Base-by-base conservation (phyloP, 2,888 invertebrate species). In the Drosophila maculinotata region DNA sequence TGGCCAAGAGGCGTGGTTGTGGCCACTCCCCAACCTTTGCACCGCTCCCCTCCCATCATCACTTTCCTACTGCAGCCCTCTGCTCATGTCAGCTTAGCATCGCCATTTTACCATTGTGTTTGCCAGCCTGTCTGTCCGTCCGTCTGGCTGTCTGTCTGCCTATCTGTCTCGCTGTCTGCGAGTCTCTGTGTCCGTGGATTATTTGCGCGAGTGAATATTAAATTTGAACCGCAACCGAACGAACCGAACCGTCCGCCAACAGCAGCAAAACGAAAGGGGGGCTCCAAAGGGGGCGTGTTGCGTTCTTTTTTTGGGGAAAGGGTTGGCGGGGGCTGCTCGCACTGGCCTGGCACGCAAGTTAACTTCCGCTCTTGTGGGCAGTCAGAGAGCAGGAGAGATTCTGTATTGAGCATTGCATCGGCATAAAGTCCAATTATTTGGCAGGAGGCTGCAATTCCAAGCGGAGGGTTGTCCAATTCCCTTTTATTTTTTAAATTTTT, bases 171-270 rank as follows among this genome's bases (percentile, higher is more conserved):
- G 10, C 36, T 39, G 28, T 30, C 41, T 26, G 38, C 41, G 31
- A 30, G 41, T 56, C 49, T 52, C 52, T 66, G 44, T 53, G 53
- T 53, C 59, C 14, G 69, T 77, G 81, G 87, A 87, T 82, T 82
- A 82, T 82, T 82, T 87, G 85, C 79, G 81, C 81, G 75, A 87
- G 81, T 85, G 83, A 82, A 87, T 83, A 83, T 87, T 83, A 83
- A 83, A 83, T 83, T 87, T 85, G 83, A 85, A 76, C 88, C 87
- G 82, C 83, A 83, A 79, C 74, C 75, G 82, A 82, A 84, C 73
- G 79, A 79, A 76, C 64, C 68, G 76, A 80, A 65, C 73, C 72
- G 73, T 79, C 71, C 77, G 28, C 59, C 15, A 33, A 12, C 31
- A 51, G 23, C 48, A 49, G 35, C 26, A 17, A 9, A 4, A 7